Evolutionary conservation across 2,113 vertebrate species (phyloP), one percentile per base, ranked within the genome.

Genomic region (Cichladusa arquata): DNA sequence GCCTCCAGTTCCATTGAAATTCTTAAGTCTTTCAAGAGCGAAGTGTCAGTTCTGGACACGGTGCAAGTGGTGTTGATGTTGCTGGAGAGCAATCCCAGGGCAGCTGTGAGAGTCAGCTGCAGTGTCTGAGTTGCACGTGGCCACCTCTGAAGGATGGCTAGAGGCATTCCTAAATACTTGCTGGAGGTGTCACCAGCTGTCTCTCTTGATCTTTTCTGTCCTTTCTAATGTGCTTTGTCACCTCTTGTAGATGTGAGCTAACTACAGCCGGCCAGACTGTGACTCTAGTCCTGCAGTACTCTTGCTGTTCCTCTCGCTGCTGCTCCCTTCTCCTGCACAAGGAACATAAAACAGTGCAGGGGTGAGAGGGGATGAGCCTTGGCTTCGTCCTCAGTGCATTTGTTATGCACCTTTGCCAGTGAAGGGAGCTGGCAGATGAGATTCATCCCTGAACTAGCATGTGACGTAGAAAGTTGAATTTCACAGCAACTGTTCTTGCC

Each of bases 141-240:
- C 72, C 53, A 42, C 42, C 44, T 88, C 79, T 84, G 82, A 88
- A 81, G 61, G 61, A 12, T 25, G 65, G 44, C 76, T 90, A 81
- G 79, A 86, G 60, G 61, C 80, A 34, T 78, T 81, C 86, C 61
- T 67, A 7, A 86, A 44, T 56, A 64, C n/a, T 90, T 90, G 36
- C 85, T 94, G 72, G 36, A 70, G 70, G 64, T 94, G 79, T 88
- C 79, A 88, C 48, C 56, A 47, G 56, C 76, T 90, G 80, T 78
- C 72, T 92, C 45, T 81, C n/a, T 58, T 18, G 14, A 82, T 95
- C 56, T 70, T 71, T 31, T 81, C 44, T 6, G 9, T 67, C 85
- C 33, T 81, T 64, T 60, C 45, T 87, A 57, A 94, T 67, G 42
- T 54, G 33, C 36, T 73, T 18, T 83, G 85, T 79, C 79, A 81